A percentile compares a stretch with the other conserved stretches of the same genome.
These are phyloP conservation scores for Spatulosminthurus flaviceps DNA, from an alignment of 2,888 invertebrate genomes.

Conservation along the genomic window DNA sequence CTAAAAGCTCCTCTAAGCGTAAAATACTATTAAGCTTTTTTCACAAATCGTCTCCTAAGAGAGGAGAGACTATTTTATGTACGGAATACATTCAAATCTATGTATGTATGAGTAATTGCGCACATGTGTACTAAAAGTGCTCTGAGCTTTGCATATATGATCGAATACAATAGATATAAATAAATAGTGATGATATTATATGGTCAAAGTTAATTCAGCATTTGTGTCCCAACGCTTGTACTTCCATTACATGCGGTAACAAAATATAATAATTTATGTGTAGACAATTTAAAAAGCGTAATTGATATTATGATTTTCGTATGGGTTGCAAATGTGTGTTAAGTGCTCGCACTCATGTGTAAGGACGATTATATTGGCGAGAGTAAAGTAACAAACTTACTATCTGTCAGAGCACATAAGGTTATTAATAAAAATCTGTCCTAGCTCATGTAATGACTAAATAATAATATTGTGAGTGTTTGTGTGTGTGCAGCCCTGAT, in stretches of 20 bases:
- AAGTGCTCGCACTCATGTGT: background rate
- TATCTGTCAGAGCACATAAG: background rate
- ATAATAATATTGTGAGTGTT: constrained; percentile 4
- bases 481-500: background rate
- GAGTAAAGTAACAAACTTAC: background rate
- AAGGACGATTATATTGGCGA: background rate
- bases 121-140: too few relatives aligned
- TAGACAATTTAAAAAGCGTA: constrained; percentile 11
- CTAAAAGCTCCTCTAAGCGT: background rate
- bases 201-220: background rate
- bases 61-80: too few relatives aligned
- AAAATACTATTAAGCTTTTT: background rate
- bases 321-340: background rate
- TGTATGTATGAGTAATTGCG: background rate
- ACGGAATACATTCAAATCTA: background rate
- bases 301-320: constrained; percentile 13
- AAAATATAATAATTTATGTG: background rate
- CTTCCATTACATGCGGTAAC: background rate
- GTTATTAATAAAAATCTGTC: constrained; percentile 10
- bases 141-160: too few relatives aligned
- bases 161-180: constrained; percentile 1
- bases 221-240: too few relatives aligned
- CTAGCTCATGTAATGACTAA: constrained; percentile 5
- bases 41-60: background rate
- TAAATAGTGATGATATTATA: constrained; percentile 3